A percentile compares a stretch with the other conserved stretches of the same genome.
These are phyloP conservation scores for Actinia equina DNA, from an alignment of 64 coral and sea anemone genomes.

Conservation along the genomic window DNA sequence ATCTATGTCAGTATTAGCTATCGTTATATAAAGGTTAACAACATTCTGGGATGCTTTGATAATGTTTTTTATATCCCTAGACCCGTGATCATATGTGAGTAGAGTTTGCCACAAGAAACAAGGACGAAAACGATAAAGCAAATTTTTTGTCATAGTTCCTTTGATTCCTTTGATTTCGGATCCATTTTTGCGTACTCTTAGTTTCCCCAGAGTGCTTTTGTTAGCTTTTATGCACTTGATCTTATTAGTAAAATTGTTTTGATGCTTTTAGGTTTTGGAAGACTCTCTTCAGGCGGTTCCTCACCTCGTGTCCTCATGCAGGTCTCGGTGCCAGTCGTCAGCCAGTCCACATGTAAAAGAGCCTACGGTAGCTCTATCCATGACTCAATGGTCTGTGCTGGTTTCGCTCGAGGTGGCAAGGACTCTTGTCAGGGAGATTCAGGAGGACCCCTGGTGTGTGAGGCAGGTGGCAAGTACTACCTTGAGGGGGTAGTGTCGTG, in stretches of 20 bases:
- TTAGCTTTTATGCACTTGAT: too few species aligned
- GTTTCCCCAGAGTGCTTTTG: too few species aligned
- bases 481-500: conserved; percentile 40
- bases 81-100: too few species aligned
- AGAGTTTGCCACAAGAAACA: too few species aligned
- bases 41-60: too few species aligned
- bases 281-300: conserved; percentile 3
- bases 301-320: conserved; percentile 27
- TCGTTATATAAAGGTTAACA: too few species aligned
- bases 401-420: conserved; percentile 19
- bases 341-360: neutral
- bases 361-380: conserved; percentile 25
- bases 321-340: conserved; percentile 31
- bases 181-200: too few species aligned
- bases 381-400: conserved; percentile 50
- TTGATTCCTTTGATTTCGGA: too few species aligned
- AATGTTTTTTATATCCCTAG: too few species aligned
- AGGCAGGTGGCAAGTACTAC: conserved; percentile 34
- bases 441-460: conserved; percentile 44
- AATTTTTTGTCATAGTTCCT: too few species aligned
- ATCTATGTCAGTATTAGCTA: too few species aligned
- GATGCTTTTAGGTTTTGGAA: conserved; percentile 30
- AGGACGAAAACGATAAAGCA: too few species aligned
- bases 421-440: conserved; percentile 50
- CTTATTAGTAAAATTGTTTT: neutral